These are phyloP conservation scores for Austrolebias charrua DNA, from an alignment of 2,797 vertebrate species.

Conservation along the genomic window DNA sequence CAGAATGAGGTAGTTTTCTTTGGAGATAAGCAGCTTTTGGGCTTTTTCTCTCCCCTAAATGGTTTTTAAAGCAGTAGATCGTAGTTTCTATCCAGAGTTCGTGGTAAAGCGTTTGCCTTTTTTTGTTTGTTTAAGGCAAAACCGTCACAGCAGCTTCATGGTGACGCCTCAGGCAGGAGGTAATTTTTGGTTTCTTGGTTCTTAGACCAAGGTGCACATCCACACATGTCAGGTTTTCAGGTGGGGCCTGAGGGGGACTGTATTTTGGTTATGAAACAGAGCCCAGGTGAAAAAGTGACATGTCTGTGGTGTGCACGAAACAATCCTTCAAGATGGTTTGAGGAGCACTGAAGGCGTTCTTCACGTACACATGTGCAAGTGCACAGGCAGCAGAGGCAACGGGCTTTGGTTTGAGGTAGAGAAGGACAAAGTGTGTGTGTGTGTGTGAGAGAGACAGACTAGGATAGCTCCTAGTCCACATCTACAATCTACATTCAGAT, in stretches of 20 bases:
- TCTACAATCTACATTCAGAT: constrained; percentile 13
- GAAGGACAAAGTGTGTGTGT: neutral
- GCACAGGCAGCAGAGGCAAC: constrained; percentile 64
- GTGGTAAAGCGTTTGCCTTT: constrained; percentile 53
- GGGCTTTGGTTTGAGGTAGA: constrained; percentile 68
- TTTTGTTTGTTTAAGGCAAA: neutral
- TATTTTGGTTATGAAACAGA: constrained; percentile 75
- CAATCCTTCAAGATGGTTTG: constrained; percentile 9
- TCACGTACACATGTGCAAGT: constrained; percentile 34
- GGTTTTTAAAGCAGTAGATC: constrained; percentile 62
- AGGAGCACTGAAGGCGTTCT: constrained; percentile 21
- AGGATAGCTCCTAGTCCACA: neutral
- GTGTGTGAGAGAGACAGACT: neutral
- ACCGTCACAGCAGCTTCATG: constrained; percentile 35
- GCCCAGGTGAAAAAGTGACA: constrained; percentile 49
- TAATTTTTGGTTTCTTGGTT: constrained; percentile 53
- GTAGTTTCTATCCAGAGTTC: constrained; percentile 48
- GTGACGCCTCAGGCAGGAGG: constrained; percentile 9
- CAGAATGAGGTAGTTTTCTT: constrained; percentile 79
- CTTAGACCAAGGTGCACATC: constrained; percentile 18
- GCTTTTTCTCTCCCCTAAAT: constrained; percentile 16
- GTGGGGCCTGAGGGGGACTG: constrained; percentile 45
- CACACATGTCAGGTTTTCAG: constrained; percentile 42
- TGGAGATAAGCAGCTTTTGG: constrained; percentile 68
- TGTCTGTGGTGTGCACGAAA: constrained; percentile 19